Conservation (phyloP, 2,888 invertebrate genomes). For the Cosmorhoe ocellata region DNA sequence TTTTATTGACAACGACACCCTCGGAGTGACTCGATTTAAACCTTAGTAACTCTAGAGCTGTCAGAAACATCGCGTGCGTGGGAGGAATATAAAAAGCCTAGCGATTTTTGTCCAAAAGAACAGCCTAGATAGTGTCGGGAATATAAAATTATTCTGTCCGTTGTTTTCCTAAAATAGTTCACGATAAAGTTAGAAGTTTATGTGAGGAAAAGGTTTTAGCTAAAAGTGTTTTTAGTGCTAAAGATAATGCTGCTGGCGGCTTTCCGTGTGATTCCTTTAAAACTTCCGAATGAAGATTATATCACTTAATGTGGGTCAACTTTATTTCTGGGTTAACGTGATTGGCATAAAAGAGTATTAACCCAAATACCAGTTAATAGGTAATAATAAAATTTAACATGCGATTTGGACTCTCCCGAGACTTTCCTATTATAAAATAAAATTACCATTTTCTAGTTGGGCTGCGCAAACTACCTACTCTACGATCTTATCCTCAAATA, state of each 20-base stretch:
- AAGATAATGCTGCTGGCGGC: too few relatives aligned
- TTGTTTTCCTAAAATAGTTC: too few relatives aligned
- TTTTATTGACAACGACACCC: too few relatives aligned
- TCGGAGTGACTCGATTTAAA: too few relatives aligned
- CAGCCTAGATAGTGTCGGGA: background rate
- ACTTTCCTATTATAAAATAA: too few relatives aligned
- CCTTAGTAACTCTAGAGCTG: background rate
- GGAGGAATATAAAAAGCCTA: background rate
- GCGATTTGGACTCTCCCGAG: background rate
- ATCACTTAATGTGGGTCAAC: slow-evolving; percentile 15
- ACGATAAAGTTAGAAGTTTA: too few relatives aligned
- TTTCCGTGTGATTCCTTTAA: too few relatives aligned
- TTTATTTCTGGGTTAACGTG: slow-evolving; percentile 1
- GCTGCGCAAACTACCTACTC: too few relatives aligned
- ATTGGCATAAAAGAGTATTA: slow-evolving; percentile 4
- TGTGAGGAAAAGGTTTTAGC: background rate
- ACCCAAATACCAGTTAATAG: slow-evolving; percentile 9
- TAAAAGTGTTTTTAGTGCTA: too few relatives aligned
- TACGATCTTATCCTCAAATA: too few relatives aligned
- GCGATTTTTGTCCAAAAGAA: background rate
- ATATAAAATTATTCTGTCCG: background rate
- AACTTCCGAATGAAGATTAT: background rate
- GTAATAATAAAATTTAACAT: slow-evolving; percentile 1
- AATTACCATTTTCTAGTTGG: too few relatives aligned
- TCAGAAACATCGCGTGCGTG: slow-evolving; percentile 5